These are phyloP conservation scores for Phoebastria nigripes DNA, from an alignment of 2,797 vertebrate species.

Conservation along the genomic window DNA sequence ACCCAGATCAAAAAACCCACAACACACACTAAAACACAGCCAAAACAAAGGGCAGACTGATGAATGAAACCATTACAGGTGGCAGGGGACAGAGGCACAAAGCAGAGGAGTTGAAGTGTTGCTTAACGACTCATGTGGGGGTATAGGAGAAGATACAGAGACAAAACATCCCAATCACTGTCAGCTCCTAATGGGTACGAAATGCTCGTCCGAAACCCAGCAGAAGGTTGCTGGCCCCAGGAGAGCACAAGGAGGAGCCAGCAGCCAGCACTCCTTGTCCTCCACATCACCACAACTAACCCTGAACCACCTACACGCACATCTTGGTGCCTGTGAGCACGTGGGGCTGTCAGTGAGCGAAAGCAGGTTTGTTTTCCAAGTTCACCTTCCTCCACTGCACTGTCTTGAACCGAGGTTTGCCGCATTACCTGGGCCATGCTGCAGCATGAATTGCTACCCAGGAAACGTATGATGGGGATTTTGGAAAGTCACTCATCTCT, in stretches of 20 bases:
- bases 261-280: not conserved
- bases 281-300: not conserved
- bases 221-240: not conserved
- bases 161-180: not conserved
- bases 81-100: not conserved
- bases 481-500: not conserved
- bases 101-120: not conserved
- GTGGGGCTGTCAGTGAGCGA: accelerated
- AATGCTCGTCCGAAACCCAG: not conserved
- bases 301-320: not conserved
- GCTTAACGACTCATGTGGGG: not conserved
- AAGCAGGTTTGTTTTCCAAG: not conserved
- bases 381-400: not conserved
- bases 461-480: not conserved
- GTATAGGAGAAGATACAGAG: not conserved
- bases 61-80: not conserved
- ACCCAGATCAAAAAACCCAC: not conserved
- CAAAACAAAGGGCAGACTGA: not conserved
- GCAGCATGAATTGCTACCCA: not conserved
- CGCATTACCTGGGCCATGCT: accelerated
- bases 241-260: not conserved
- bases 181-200: not conserved
- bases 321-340: not conserved
- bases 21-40: not conserved
- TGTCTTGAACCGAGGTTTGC: not conserved